phyloP scores from a whole-genome alignment of 2,888 invertebrate genomes.

The Oligia strigilis region DNA sequence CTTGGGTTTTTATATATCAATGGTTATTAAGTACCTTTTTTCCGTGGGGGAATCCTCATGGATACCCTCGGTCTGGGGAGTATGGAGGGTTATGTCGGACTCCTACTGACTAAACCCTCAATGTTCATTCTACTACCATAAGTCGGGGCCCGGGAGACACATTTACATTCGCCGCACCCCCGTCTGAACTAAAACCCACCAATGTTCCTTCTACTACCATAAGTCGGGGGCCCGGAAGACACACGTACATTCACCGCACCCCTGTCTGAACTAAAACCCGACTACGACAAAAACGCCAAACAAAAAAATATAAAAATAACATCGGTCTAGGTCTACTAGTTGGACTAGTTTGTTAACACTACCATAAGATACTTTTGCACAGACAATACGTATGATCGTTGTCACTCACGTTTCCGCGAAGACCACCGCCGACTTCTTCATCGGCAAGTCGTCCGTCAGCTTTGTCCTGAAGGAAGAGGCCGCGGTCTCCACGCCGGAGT shows the following conservation, averaged over 20 bases:
- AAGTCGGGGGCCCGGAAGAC: no score
- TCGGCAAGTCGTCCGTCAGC: slow-evolving; percentile 39
- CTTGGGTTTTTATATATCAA: no score
- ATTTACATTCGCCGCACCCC: background rate
- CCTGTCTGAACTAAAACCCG: background rate
- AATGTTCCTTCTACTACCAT: no score
- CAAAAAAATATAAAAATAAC: background rate
- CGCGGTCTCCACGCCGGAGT: slow-evolving; percentile 79
- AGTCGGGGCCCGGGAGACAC: background rate
- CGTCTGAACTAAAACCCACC: background rate
- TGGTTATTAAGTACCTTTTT: background rate
- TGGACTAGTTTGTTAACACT: background rate
- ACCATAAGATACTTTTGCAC: background rate
- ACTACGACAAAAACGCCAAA: background rate
- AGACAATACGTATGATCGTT: background rate
- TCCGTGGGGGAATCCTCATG: background rate
- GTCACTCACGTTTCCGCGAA: slow-evolving; percentile 73
- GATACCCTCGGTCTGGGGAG: background rate
- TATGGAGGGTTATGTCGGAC: background rate
- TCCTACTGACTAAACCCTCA: background rate
- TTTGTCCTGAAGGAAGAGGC: slow-evolving; percentile 68
- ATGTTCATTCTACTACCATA: background rate
- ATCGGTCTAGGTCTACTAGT: background rate
- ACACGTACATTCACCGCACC: no score
- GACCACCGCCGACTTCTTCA: slow-evolving; percentile 72